A percentile compares a stretch with the other conserved stretches of the same genome.
Evolutionary conservation across 1,140 invertebrate genomes (phyloP).

Genomic region (Cotesia vestalis): DNA sequence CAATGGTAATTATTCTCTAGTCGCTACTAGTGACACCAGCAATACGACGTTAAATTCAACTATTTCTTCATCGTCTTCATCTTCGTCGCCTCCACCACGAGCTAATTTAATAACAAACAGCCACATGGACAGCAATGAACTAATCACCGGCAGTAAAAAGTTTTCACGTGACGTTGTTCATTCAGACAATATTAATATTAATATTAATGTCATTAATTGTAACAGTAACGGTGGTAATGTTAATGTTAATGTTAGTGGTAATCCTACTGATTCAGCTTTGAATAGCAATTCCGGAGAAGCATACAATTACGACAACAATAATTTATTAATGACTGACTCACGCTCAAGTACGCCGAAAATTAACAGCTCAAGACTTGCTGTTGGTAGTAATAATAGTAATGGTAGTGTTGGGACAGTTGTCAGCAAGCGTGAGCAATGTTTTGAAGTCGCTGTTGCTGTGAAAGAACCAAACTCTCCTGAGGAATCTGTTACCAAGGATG

Average conservation of each 20-base stretch:
- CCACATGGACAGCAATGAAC: too few species aligned
- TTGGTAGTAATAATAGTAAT: not conserved
- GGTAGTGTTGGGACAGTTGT: constrained; percentile 39
- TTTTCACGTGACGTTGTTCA: constrained; percentile 23
- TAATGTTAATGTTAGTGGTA: too few species aligned
- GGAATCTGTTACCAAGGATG: constrained; percentile 35
- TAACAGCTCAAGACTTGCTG: constrained; percentile 38
- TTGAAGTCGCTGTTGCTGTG: constrained; percentile 48
- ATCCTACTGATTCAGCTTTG: too few species aligned
- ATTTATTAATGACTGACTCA: constrained; percentile 44
- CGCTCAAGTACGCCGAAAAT: constrained; percentile 47
- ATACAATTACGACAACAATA: constrained; percentile 45
- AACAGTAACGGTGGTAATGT: too few species aligned
- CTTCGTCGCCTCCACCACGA: constrained; percentile 60
- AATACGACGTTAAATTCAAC: constrained; percentile 47
- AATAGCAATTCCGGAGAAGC: constrained; percentile 28
- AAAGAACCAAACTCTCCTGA: constrained; percentile 39
- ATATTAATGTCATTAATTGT: constrained; percentile 16
- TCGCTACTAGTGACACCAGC: constrained; percentile 62
- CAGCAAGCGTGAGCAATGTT: constrained; percentile 45
- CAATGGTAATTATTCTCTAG: constrained; percentile 75
- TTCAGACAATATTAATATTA: constrained; percentile 30
- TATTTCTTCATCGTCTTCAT: constrained; percentile 42
- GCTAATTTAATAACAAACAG: constrained; percentile 31
- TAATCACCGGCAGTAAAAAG: too few species aligned